Base-by-base conservation (phyloP, 2,113 vertebrate genomes). In the Melanotaenia duboulayi region DNA sequence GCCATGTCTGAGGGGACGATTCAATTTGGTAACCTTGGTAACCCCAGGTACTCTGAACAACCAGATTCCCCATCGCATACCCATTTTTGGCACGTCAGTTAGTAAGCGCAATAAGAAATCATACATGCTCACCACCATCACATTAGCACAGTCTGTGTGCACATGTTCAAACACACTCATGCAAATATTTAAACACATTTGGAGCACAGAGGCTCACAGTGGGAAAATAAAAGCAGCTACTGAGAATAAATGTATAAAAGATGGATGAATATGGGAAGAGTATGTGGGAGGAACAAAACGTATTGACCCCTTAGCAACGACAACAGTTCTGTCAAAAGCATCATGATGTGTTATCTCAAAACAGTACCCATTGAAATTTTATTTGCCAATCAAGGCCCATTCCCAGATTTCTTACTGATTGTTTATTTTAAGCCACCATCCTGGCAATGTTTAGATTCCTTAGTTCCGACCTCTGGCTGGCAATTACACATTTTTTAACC, bases 11-110 rank as follows among this genome's bases (percentile, higher is more conserved):
- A 74, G 95, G 95, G 95, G 96, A 94, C 94, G 95, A 96, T 96
- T 96, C 95, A 95, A 96, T 92, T 96, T 94, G 92, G 97, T 97
- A 99, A 96, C 96, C 96, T 95, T 97, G 96, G 96, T 96, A 99
- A 98, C 97, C 95, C 91, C 95, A 97, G 96, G 96, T 97, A 90
- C 90, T 83, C 72, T 37, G 81, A 91, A 87, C 80, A 56, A 61
- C 75, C 57, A 25, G 14, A 63, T 54, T 77, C 82, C 68, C 73
- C 75, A 58, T 55, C 58, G 62, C 65, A 59, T 22, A 74, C 22
- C 69, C 59, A 25, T 81, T 89, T 86, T 84, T 76, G 62, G 73
- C 68, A 65, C 87, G 72, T 92, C 83, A 89, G 81, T 91, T 91
- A 87, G 80, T 60, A 59, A 75, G 65, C 64, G 74, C n/a, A 80